A percentile compares a stretch with the other conserved stretches of the same genome.
Evolutionary conservation across 2,797 vertebrate species (phyloP).

Genomic region (Lagocephalus sceleratus): DNA sequence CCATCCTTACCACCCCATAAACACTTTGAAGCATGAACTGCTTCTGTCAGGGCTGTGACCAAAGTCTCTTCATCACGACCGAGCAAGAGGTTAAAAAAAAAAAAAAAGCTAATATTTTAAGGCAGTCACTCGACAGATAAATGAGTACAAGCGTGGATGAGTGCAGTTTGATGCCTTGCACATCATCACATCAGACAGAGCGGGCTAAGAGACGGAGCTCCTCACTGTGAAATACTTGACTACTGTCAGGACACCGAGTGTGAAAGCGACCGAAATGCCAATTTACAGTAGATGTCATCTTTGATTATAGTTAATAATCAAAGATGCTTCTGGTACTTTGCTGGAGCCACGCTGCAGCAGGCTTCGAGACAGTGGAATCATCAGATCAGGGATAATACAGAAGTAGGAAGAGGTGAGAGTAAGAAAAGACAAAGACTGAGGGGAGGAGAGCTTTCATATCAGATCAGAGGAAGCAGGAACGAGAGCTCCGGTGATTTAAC

Average conservation of each 20-base stretch:
- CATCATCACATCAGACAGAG: conserved; percentile 47
- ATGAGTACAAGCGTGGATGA: conserved; percentile 49
- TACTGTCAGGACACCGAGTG: conserved; percentile 16
- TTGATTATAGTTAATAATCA: conserved; percentile 52
- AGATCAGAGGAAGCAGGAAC: conserved; percentile 16
- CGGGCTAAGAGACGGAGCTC: conserved; percentile 34
- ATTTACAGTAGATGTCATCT: conserved; percentile 24
- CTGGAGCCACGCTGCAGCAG: no score
- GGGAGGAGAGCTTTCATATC: conserved; percentile 32
- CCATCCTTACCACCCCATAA: no score
- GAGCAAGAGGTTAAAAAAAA: conserved; percentile 22
- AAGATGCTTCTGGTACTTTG: no score
- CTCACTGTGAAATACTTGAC: conserved; percentile 36
- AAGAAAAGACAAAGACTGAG: conserved; percentile 12
- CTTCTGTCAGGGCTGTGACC: conserved; percentile 32
- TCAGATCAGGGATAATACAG: neutral
- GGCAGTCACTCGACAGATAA: conserved; percentile 37
- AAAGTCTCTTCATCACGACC: conserved; percentile 29
- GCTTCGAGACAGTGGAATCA: no score
- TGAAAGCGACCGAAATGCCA: conserved; percentile 38
- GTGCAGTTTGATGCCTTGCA: conserved; percentile 41
- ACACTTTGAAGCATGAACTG: no score
- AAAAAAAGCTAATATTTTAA: conserved; percentile 53
- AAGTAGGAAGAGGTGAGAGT: neutral
- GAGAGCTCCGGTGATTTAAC: conserved; percentile 28